phyloP scores from a whole-genome alignment of 2,797 vertebrate genomes.

The Galaxias olidus region DNA sequence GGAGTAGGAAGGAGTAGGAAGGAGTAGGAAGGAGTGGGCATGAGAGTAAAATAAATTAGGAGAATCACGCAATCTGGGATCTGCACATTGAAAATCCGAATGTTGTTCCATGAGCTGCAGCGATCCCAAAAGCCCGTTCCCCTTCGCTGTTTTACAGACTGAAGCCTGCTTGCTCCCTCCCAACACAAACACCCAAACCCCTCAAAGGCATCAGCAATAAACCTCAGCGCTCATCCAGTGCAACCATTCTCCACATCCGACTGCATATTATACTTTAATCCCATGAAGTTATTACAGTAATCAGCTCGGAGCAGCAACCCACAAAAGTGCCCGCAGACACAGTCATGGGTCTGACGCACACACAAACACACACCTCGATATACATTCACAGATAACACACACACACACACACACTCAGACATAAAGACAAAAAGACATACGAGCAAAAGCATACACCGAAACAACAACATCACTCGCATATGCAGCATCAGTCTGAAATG shows the following conservation, averaged over 20 bases:
- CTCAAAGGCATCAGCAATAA: no score
- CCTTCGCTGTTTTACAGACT: no score
- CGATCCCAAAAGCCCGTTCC: background rate
- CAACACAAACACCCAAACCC: no score
- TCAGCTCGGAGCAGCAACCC: background rate
- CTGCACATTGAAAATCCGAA: background rate
- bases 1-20: background rate
- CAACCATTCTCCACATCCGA: background rate
- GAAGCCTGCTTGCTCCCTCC: no score
- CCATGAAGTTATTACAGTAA: background rate
- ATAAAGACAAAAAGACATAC: no score
- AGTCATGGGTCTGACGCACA: background rate
- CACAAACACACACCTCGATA: constrained; percentile 3
- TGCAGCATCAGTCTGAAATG: background rate
- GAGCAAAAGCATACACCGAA: no score
- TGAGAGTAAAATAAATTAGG: background rate
- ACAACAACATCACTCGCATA: background rate
- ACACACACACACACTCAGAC: no score
- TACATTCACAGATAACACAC: background rate
- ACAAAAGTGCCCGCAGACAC: constrained; percentile 1
- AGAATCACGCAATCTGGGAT: background rate
- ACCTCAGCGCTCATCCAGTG: no score
- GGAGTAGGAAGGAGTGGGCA: background rate
- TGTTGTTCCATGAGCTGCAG: no score
- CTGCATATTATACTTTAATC: background rate